A percentile compares a stretch with the other conserved stretches of the same genome.
These are phyloP conservation scores for Anagrus nilaparvatae DNA, from an alignment of 1,140 invertebrate genomes.

Conservation along the genomic window DNA sequence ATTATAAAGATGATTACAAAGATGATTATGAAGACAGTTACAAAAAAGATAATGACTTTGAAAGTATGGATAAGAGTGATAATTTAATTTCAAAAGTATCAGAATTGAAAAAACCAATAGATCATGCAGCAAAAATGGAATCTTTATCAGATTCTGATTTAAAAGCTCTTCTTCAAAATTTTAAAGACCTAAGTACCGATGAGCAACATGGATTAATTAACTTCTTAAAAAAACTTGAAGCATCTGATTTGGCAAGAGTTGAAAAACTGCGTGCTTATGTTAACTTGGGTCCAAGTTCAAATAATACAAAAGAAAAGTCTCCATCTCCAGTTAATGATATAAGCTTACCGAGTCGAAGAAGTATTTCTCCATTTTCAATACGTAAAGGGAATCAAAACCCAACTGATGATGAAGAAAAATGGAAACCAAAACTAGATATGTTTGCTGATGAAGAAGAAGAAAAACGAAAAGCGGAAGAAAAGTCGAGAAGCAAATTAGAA, in stretches of 20 bases:
- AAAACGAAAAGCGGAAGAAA: conserved; percentile 26
- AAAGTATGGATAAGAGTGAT: neutral
- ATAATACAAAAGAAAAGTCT: conserved; percentile 21
- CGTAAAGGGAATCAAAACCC: conserved; percentile 38
- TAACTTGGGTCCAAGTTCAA: conserved; percentile 38
- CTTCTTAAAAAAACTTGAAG: conserved; percentile 67
- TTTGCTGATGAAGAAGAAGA: conserved; percentile 38
- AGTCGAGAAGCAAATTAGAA: conserved; percentile 28
- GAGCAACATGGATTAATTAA: conserved; percentile 70
- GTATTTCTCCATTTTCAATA: conserved; percentile 36
- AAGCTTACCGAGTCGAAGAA: conserved; percentile 18
- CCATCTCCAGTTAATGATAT: conserved; percentile 18
- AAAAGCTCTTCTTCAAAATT: conserved; percentile 65
- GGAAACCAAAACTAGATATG: conserved; percentile 39
- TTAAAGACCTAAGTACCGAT: conserved; percentile 61
- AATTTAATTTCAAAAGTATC: neutral
- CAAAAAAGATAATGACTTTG: no score
- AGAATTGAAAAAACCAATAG: conserved; percentile 9
- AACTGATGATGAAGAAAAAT: conserved; percentile 33
- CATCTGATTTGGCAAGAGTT: conserved; percentile 56
- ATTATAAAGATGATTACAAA: no score
- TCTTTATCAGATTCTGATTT: conserved; percentile 63
- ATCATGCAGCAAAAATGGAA: conserved; percentile 45
- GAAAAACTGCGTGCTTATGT: conserved; percentile 59
- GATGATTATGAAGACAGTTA: no score